Conservation (phyloP, 2,113 vertebrate genomes). For the Sylvilagus bachmani region DNA sequence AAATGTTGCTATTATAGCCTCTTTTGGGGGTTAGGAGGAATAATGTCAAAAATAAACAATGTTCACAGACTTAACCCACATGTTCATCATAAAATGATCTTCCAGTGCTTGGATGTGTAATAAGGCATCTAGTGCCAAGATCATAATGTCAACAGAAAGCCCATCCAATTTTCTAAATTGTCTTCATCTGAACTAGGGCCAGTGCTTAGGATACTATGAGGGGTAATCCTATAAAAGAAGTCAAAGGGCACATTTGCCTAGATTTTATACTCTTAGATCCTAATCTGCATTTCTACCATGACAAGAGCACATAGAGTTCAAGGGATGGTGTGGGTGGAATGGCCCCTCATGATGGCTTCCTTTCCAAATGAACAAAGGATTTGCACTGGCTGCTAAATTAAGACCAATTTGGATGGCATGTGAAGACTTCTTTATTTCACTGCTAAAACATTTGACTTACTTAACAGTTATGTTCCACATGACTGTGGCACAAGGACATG, state of each 20-base stretch:
- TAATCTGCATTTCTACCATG: not conserved
- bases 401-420: not conserved
- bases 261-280: not conserved
- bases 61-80: constrained; percentile 76
- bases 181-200: constrained; percentile 36
- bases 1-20: constrained; percentile 41
- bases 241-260: constrained; percentile 1
- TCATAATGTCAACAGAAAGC: constrained; percentile 71
- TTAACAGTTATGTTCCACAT: not conserved
- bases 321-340: not conserved
- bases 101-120: constrained; percentile 67
- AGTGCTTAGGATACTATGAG: constrained; percentile 8
- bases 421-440: not conserved
- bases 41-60: constrained; percentile 74
- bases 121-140: constrained; percentile 71
- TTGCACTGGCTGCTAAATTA: not conserved
- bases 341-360: not conserved
- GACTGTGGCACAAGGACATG: not conserved
- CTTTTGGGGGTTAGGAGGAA: constrained; percentile 29
- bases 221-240: not conserved
- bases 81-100: constrained; percentile 73
- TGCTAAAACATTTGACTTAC: not conserved
- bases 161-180: constrained; percentile 62
- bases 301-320: not conserved
- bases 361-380: constrained; percentile 40